phyloP scores from a whole-genome alignment of 2,888 invertebrate genomes.

The Metallyticus violacea region DNA sequence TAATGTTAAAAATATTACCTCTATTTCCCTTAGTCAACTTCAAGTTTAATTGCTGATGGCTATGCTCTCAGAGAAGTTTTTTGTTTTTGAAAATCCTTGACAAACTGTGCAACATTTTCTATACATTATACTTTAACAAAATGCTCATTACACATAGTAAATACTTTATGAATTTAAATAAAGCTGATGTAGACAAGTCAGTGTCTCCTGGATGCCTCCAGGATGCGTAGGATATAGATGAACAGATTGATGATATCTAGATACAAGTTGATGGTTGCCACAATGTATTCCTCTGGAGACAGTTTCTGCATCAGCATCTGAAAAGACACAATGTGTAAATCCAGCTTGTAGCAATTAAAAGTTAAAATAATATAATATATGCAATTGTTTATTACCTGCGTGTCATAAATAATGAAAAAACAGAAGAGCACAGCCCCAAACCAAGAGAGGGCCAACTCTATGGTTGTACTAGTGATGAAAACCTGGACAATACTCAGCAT shows the following conservation, averaged over 20 bases:
- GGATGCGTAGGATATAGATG: conserved; percentile 71
- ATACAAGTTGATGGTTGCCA: conserved; percentile 82
- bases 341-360: neutral
- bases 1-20: too few species aligned
- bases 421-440: conserved; percentile 75
- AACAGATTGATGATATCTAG: conserved; percentile 86
- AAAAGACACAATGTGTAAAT: conserved; percentile 21
- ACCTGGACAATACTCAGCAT: conserved; percentile 71
- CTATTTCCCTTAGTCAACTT: too few species aligned
- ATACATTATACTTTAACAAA: too few species aligned
- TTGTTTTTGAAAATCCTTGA: too few species aligned
- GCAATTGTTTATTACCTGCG: conserved; percentile 53
- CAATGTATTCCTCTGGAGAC: conserved; percentile 84
- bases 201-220: conserved; percentile 52
- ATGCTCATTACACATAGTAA: too few species aligned
- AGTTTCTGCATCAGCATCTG: conserved; percentile 73
- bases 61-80: too few species aligned
- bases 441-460: conserved; percentile 69
- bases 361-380: neutral
- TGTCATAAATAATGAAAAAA: conserved; percentile 80
- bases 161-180: too few species aligned
- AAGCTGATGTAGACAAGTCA: too few species aligned
- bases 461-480: conserved; percentile 66
- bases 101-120: too few species aligned
- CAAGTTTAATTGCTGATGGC: too few species aligned